These are phyloP conservation scores for Gephyroberyx darwinii DNA, from an alignment of 2,797 vertebrate species.

Conservation along the genomic window DNA sequence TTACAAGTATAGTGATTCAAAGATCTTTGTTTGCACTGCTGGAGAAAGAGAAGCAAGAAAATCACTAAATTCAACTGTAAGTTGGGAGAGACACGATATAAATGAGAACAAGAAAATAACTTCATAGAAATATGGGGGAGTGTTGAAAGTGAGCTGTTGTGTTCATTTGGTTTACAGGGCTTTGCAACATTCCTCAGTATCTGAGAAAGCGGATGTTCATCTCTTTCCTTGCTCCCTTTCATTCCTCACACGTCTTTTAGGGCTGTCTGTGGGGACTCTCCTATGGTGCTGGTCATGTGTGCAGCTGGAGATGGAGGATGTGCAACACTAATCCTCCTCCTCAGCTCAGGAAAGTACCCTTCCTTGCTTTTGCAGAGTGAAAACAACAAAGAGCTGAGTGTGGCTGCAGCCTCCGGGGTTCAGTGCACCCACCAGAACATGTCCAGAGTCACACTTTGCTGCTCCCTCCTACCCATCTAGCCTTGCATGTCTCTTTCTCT, in stretches of 20 bases:
- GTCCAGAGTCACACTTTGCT: conserved; percentile 83
- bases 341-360: conserved; percentile 81
- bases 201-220: conserved; percentile 66
- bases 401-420: conserved; percentile 82
- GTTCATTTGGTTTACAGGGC: conserved; percentile 62
- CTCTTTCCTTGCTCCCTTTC: conserved; percentile 54
- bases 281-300: conserved; percentile 81
- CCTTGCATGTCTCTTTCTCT: conserved; percentile 71
- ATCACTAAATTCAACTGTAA: background rate
- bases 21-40: background rate
- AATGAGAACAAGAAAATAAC: background rate
- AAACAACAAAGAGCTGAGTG: conserved; percentile 86
- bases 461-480: conserved; percentile 75
- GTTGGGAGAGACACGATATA: conserved; percentile 11
- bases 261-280: conserved; percentile 79
- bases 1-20: background rate
- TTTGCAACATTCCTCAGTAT: conserved; percentile 67
- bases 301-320: conserved; percentile 81
- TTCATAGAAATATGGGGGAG: conserved; percentile 30
- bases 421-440: conserved; percentile 81
- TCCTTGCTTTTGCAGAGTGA: conserved; percentile 79
- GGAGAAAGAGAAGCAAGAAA: background rate
- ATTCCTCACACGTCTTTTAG: conserved; percentile 64
- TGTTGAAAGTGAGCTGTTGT: conserved; percentile 43
- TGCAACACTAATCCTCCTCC: conserved; percentile 81